phyloP scores from a whole-genome alignment of 1,140 invertebrate species.

The Drosophila micromelanica region DNA sequence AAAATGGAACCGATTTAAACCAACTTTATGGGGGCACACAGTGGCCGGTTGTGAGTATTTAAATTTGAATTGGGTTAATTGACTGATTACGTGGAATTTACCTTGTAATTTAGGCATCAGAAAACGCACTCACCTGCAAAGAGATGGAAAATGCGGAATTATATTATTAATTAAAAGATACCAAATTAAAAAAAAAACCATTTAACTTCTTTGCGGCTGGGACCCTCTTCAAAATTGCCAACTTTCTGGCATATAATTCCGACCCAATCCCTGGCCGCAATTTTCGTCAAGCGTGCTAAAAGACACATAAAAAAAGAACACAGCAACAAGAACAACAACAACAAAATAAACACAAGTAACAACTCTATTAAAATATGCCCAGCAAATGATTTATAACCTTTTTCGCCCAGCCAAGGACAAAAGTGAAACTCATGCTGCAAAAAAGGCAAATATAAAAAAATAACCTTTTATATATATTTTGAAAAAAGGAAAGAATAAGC shows the following conservation, averaged over 20 bases:
- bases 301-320: conserved; percentile 2
- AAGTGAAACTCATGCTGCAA: conserved; percentile 54
- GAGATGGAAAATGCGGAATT: conserved; percentile 41
- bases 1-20: conserved; percentile 2
- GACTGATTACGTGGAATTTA: conserved; percentile 17
- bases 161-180: conserved; percentile 80
- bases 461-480: neutral
- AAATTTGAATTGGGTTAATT: conserved; percentile 7
- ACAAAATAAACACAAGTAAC: conserved; percentile 50
- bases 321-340: conserved; percentile 2
- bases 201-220: conserved; percentile 26
- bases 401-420: conserved; percentile 40
- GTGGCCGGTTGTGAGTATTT: neutral
- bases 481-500: conserved; percentile 27
- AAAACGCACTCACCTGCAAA: conserved; percentile 67
- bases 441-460: conserved; percentile 13
- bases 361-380: conserved; percentile 79
- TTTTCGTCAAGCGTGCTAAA: conserved; percentile 23
- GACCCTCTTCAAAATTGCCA: conserved; percentile 70
- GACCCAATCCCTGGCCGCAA: neutral
- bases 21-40: neutral
- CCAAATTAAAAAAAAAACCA: conserved; percentile 20
- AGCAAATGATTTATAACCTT: conserved; percentile 73
- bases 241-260: conserved; percentile 56
- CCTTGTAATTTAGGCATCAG: neutral